A percentile compares a stretch with the other conserved stretches of the same genome.
phyloP scores from a whole-genome alignment of 1,140 invertebrate genomes.

The Drosophila ercepeae region DNA sequence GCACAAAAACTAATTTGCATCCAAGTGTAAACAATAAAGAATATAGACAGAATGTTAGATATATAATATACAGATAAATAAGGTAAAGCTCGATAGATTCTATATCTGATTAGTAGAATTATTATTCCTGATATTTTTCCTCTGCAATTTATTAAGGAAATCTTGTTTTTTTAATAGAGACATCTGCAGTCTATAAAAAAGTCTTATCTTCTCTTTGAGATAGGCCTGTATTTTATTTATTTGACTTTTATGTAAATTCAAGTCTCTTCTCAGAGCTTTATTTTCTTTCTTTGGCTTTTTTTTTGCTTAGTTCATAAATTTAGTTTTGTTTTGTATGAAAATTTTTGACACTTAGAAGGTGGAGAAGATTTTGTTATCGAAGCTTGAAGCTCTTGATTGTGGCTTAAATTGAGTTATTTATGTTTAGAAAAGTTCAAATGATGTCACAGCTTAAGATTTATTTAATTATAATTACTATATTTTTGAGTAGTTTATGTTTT shows the following conservation, averaged over 20 bases:
- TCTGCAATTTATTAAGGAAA: neutral
- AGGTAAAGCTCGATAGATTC: neutral
- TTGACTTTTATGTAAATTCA: constrained; percentile 57
- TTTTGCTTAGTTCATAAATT: constrained; percentile 52
- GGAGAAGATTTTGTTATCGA: constrained; percentile 60
- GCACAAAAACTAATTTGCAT: constrained; percentile 53
- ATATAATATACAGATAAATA: neutral
- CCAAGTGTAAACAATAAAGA: constrained; percentile 45
- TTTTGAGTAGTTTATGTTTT: neutral
- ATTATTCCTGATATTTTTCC: neutral
- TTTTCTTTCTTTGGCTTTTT: constrained; percentile 20
- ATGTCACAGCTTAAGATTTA: constrained; percentile 39
- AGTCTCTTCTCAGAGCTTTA: constrained; percentile 24
- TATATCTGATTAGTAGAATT: constrained; percentile 11
- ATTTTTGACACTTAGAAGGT: constrained; percentile 67
- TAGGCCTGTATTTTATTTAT: constrained; percentile 39
- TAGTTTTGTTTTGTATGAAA: constrained; percentile 39
- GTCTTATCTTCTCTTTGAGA: constrained; percentile 24
- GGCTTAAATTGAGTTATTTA: constrained; percentile 52
- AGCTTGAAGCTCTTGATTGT: constrained; percentile 21
- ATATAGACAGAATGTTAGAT: neutral
- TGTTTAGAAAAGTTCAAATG: constrained; percentile 34
- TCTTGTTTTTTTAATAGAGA: constrained; percentile 31
- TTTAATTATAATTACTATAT: too few relatives aligned
- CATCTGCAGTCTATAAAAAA: constrained; percentile 35